A percentile compares a stretch with the other conserved stretches of the same genome.
phyloP scores from a whole-genome alignment of 2,113 vertebrate genomes.

The Bos taurus region DNA sequence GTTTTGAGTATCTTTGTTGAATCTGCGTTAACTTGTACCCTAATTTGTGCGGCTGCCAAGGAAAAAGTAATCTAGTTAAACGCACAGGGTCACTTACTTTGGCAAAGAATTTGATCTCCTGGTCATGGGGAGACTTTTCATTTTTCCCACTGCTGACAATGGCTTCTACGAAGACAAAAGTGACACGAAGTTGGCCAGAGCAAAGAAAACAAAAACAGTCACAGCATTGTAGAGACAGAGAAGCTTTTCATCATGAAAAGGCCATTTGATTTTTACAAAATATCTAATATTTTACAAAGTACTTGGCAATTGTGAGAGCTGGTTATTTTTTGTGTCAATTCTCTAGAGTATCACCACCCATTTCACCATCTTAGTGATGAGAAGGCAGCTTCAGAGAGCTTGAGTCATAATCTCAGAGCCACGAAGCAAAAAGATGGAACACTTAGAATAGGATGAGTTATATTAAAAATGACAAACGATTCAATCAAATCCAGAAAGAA shows the following conservation, averaged over 20 bases:
- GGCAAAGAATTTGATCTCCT: slow-evolving; percentile 99
- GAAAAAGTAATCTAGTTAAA: not conserved
- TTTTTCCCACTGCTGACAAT: slow-evolving; percentile 95
- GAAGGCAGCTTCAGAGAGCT: not conserved
- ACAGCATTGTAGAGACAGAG: not conserved
- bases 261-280: not conserved
- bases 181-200: slow-evolving; percentile 10
- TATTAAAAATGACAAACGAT: not conserved
- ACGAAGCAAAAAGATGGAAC: not conserved
- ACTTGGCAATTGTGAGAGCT: not conserved
- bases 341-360: not conserved
- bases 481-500: not conserved
- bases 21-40: not conserved
- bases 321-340: not conserved
- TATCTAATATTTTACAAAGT: not conserved
- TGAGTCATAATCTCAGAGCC: not conserved
- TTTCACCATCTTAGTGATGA: not conserved
- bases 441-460: not conserved
- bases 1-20: not conserved
- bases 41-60: not conserved
- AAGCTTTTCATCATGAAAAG: not conserved
- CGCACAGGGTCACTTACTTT: slow-evolving; percentile 85
- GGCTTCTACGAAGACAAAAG: slow-evolving; percentile 85
- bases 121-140: slow-evolving; percentile 95
- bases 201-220: not conserved